Conservation (phyloP, 2,888 invertebrate genomes). For the Carterocephalus palaemon region DNA sequence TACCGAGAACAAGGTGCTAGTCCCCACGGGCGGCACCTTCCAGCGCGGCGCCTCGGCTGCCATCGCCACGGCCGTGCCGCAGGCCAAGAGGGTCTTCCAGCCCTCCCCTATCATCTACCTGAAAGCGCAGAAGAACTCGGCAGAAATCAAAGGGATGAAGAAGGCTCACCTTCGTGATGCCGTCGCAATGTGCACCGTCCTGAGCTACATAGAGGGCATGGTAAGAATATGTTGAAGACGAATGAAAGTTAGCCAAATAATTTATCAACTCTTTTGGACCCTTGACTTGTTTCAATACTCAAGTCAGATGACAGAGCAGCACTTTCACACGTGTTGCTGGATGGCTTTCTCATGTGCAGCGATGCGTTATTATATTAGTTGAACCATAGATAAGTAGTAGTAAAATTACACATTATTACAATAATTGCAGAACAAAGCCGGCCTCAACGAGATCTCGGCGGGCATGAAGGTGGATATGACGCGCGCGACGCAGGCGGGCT, state of each 20-base stretch:
- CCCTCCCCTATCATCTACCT: slow-evolving; percentile 90
- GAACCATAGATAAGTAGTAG: too few species aligned
- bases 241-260: too few species aligned
- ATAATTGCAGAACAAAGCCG: slow-evolving; percentile 59
- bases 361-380: too few species aligned
- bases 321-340: too few species aligned
- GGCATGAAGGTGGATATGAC: slow-evolving; percentile 85
- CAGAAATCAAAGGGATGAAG: slow-evolving; percentile 89
- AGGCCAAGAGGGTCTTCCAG: slow-evolving; percentile 77
- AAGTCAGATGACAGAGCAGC: too few species aligned
- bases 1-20: slow-evolving; percentile 80
- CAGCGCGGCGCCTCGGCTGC: slow-evolving; percentile 86
- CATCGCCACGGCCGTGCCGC: slow-evolving; percentile 79
- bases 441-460: slow-evolving; percentile 85
- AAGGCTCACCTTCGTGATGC: slow-evolving; percentile 92
- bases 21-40: slow-evolving; percentile 84
- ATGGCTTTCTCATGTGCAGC: too few species aligned
- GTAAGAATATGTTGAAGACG: slow-evolving; percentile 35
- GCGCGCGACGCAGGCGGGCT: slow-evolving; percentile 84
- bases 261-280: too few species aligned
- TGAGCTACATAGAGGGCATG: slow-evolving; percentile 71
- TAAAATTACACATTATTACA: too few species aligned
- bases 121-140: slow-evolving; percentile 91
- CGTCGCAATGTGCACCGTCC: slow-evolving; percentile 92
- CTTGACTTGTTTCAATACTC: too few species aligned